Evolutionary conservation across 30 jellyfish, hydroid and myxozoan species (phyloP).

Genomic region (Aurelia sp.): DNA sequence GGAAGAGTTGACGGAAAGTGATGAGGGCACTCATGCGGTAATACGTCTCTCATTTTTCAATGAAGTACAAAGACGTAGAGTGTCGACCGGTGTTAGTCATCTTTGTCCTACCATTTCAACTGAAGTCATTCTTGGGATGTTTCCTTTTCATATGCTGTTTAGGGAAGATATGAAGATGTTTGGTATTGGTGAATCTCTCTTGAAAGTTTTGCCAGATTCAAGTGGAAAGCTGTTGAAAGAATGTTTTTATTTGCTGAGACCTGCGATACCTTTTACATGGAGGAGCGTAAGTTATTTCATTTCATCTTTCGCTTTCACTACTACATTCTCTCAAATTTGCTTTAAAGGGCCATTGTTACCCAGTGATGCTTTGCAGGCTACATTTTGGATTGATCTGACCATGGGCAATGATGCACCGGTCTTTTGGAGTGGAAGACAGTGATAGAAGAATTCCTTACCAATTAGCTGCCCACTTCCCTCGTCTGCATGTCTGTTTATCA

Average conservation of each 20-base stretch:
- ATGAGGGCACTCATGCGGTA: constrained; percentile 47
- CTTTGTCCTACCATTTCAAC: constrained; percentile 61
- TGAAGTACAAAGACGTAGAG: constrained; percentile 27
- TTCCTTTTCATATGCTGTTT: constrained; percentile 63
- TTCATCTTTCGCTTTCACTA: background rate
- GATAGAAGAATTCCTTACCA: no score
- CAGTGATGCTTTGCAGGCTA: no score
- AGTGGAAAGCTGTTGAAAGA: constrained; percentile 34
- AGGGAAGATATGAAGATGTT: constrained; percentile 54
- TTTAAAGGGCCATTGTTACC: no score
- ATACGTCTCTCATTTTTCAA: constrained; percentile 23
- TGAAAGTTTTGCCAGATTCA: constrained; percentile 53
- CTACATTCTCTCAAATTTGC: no score
- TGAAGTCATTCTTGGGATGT: constrained; percentile 49
- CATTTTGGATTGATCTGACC: no score
- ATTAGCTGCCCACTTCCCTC: no score
- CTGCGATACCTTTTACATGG: constrained; percentile 59
- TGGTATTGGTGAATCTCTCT: constrained; percentile 58
- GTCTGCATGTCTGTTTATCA: no score
- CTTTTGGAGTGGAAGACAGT: no score
- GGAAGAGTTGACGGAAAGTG: constrained; percentile 19
- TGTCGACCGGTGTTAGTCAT: constrained; percentile 38
- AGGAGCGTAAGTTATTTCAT: constrained; percentile 24
- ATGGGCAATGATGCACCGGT: no score
- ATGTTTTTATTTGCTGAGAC: constrained; percentile 28